A percentile compares a stretch with the other conserved stretches of the same genome.
Evolutionary conservation across 2,888 invertebrate species (phyloP).

Genomic region (Sarcophaga variegata): DNA sequence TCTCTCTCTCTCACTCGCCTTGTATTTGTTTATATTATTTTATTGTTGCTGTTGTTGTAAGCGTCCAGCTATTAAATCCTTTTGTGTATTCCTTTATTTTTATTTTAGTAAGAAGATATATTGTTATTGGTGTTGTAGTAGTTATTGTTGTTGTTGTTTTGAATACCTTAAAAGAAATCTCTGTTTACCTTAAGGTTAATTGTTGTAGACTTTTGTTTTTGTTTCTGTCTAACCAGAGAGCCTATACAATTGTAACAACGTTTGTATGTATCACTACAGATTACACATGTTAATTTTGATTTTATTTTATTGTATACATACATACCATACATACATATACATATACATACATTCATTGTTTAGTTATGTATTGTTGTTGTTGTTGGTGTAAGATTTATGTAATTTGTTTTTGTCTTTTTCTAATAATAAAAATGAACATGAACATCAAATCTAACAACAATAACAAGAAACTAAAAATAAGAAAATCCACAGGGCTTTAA

Average conservation of each 20-base stretch:
- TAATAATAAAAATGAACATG: constrained; percentile 25
- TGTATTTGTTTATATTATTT: constrained; percentile 4
- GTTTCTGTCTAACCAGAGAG: too few relatives aligned
- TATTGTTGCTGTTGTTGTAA: constrained; percentile 1
- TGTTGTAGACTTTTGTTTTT: constrained; percentile 17
- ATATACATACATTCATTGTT: background rate
- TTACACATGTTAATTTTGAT: constrained; percentile 45
- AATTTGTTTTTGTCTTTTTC: constrained; percentile 31
- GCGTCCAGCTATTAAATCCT: constrained; percentile 28
- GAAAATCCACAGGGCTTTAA: background rate
- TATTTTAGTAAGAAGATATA: background rate
- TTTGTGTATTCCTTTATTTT: constrained; percentile 39
- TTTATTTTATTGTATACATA: background rate
- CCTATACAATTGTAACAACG: background rate
- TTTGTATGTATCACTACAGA: background rate
- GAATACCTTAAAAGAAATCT: constrained; percentile 38
- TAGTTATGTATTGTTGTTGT: background rate
- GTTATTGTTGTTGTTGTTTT: constrained; percentile 10
- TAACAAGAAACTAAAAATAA: background rate
- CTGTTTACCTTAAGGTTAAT: constrained; percentile 56
- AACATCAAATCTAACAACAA: background rate
- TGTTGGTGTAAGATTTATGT: constrained; percentile 8
- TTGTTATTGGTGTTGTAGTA: constrained; percentile 3
- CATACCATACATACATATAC: too few relatives aligned
- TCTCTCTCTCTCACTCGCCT: background rate